phyloP scores from a whole-genome alignment of 2,113 vertebrate species.

The Misgurnus anguillicaudatus region DNA sequence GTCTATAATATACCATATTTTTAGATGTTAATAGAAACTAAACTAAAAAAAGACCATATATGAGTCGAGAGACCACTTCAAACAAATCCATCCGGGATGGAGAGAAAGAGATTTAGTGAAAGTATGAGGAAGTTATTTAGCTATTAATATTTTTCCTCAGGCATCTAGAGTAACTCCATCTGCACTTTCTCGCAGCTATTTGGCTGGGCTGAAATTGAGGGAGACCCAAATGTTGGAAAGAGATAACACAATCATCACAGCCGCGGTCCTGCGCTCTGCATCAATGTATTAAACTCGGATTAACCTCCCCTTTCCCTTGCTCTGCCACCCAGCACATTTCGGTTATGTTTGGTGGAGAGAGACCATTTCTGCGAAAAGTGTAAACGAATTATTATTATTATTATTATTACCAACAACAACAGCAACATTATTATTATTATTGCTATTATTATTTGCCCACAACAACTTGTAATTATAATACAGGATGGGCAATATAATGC shows the following conservation, averaged over 20 bases:
- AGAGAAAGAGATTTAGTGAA: slow-evolving; percentile 82
- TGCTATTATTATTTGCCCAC: not conserved
- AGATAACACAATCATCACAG: slow-evolving; percentile 97
- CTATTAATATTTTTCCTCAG: slow-evolving; percentile 99
- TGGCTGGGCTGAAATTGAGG: slow-evolving; percentile 95
- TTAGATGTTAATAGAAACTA: slow-evolving; percentile 56
- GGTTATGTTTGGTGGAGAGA: slow-evolving; percentile 75
- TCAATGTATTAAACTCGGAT: slow-evolving; percentile 97
- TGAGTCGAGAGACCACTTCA: slow-evolving; percentile 91
- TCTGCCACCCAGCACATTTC: slow-evolving; percentile 82
- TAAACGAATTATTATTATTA: slow-evolving; percentile 50
- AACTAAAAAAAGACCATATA: slow-evolving; percentile 84
- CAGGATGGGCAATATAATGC: slow-evolving; percentile 4
- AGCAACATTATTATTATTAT: not conserved
- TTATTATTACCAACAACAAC: too few species aligned
- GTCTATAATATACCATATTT: not conserved
- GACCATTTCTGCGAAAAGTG: slow-evolving; percentile 39
- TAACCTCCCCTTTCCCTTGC: slow-evolving; percentile 86
- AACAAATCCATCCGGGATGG: slow-evolving; percentile 95
- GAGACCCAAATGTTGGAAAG: slow-evolving; percentile 98
- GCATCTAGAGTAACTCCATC: slow-evolving; percentile 91
- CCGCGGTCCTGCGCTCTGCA: slow-evolving; percentile 88
- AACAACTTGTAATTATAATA: too few species aligned
- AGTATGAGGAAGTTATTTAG: slow-evolving; percentile 99
- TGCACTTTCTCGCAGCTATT: slow-evolving; percentile 94